Conservation (phyloP, 1,140 invertebrate genomes). For the Octopus sinensis region DNA sequence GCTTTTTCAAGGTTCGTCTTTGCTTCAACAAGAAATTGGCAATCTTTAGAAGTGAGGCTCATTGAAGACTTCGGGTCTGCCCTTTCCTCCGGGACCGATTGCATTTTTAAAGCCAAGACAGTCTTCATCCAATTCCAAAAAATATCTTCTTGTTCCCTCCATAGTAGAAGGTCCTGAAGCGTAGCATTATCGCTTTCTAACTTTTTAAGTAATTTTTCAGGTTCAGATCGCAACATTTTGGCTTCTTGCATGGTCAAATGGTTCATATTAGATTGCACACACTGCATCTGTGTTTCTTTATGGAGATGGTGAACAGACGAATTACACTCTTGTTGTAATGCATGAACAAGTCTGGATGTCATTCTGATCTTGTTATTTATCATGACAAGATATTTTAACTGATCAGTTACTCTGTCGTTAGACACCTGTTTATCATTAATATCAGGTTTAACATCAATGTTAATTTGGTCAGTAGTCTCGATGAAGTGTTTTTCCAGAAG, state of each 20-base stretch:
- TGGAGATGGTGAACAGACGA: neutral
- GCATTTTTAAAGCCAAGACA: neutral
- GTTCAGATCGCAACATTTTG: neutral
- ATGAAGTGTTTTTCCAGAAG: neutral
- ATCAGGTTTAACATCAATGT: neutral
- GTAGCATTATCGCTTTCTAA: neutral
- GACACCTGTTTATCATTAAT: neutral
- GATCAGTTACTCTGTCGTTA: neutral
- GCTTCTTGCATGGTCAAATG: neutral
- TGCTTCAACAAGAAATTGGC: too few species aligned
- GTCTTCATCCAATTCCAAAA: conserved; percentile 4
- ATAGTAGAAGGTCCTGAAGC: neutral
- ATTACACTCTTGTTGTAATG: neutral
- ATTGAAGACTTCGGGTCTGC: too few species aligned
- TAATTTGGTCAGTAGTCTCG: neutral
- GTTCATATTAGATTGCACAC: neutral
- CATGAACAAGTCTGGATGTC: neutral
- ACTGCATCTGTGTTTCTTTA: neutral
- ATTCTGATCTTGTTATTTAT: neutral
- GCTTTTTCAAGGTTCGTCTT: too few species aligned
- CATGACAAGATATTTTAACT: neutral
- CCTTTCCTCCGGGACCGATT: too few species aligned
- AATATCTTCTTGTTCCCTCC: neutral
- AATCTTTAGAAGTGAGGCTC: too few species aligned
- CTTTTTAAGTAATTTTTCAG: neutral